phyloP scores from a whole-genome alignment of 2,888 invertebrate genomes.

The Apeira syringaria region DNA sequence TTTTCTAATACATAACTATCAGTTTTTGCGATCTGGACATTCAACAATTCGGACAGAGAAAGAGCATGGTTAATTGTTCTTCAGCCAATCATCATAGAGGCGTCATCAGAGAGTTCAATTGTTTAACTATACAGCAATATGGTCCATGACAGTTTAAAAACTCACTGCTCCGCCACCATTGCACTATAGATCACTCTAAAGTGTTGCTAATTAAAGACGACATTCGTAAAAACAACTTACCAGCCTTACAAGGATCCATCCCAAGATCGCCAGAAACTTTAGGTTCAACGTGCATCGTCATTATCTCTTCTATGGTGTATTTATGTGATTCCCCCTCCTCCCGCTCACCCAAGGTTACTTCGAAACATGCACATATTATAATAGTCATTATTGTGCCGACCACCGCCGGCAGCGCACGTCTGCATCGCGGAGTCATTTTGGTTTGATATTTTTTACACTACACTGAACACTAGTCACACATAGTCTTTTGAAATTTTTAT shows the following conservation, averaged over 20 bases:
- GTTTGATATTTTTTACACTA: conserved; percentile 38
- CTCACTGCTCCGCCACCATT: too few relatives aligned
- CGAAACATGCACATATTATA: conserved; percentile 44
- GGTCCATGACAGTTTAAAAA: too few relatives aligned
- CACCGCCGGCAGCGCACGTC: conserved; percentile 47
- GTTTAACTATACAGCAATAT: too few relatives aligned
- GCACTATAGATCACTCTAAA: too few relatives aligned
- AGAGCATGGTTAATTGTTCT: too few relatives aligned
- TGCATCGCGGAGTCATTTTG: conserved; percentile 58
- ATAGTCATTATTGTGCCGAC: conserved; percentile 54
- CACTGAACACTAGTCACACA: conserved; percentile 57
- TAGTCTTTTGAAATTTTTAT: conserved; percentile 41
- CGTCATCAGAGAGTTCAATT: too few relatives aligned
- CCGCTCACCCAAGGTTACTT: conserved; percentile 53
- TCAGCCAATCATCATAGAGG: too few relatives aligned
- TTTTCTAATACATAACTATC: too few relatives aligned
- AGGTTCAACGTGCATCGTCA: conserved; percentile 85
- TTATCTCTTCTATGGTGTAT: conserved; percentile 87
- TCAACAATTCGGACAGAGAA: too few relatives aligned
- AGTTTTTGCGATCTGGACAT: too few relatives aligned
- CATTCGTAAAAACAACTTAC: conserved; percentile 86
- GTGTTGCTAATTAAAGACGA: too few relatives aligned
- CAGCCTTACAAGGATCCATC: conserved; percentile 94
- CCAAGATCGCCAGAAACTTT: conserved; percentile 90
- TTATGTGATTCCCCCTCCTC: conserved; percentile 67